Evolutionary conservation across 2,113 vertebrate species (phyloP), one percentile per base, ranked within the genome.

Genomic region (Ascaphus truei): DNA sequence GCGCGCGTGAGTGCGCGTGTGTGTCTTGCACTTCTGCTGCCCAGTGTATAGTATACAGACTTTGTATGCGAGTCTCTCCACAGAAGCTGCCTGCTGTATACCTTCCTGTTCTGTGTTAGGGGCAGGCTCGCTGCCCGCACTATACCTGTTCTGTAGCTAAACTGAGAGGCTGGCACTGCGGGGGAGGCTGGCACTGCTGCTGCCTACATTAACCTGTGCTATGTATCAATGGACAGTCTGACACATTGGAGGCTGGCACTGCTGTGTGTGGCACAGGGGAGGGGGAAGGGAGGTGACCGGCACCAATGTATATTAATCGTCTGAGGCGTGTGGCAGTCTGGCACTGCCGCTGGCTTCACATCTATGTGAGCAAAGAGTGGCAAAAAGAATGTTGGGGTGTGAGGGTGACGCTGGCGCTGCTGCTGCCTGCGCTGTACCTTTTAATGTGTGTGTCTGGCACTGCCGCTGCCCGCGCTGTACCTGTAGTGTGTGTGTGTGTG

Each of bases 81-180:
- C 63, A 39, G 47, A 53, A 13, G 63, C 63, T 33, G 63, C 63
- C 63, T 66, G 51, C 63, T 31, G 34, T 66, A n/a, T n/a, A n/a
- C n/a, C 33, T 43, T 15, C 15, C 18, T 66, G 50, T 55, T 43
- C 16, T 11, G 26, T 51, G 45, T 34, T 51, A 11, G 61, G 20
- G 27, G 47, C 41, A 6, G 31, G 5, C 15, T 6, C 15, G 18
- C 45, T 8, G 61, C 47, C 59, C 20, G 41, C 41, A 31, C 60
- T 62, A 5, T 36, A 33, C 31, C 5, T 48, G 18, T 48, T 13
- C 10, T n/a, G 18, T 47, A 2, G 2, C 25, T n/a, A n/a, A 30
- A 3, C 3, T 20, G 15, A 4, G 37, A 33, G 11, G 27, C 9
- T 12, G 23, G 26, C 15, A 18, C 1, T 13, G 16, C 16, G 5